A percentile compares a stretch with the other conserved stretches of the same genome.
Evolutionary conservation across 1,140 invertebrate species (phyloP).

Genomic region (Nebria ingens): DNA sequence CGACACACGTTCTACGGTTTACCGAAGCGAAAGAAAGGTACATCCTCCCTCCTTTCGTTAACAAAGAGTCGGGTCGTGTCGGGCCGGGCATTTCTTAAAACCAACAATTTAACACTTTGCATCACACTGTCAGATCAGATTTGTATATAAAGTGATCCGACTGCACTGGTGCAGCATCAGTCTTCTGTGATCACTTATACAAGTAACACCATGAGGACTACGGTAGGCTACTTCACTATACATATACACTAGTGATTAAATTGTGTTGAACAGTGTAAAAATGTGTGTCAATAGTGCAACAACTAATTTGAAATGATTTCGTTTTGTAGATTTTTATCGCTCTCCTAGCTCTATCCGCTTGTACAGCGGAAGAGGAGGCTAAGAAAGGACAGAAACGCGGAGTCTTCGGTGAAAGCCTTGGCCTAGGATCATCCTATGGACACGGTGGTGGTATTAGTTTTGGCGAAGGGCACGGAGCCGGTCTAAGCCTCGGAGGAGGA

Average conservation of each 20-base stretch:
- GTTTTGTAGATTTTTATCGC: not conserved
- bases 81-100: not conserved
- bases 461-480: not conserved
- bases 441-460: not conserved
- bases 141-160: not conserved
- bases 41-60: not conserved
- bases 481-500: not conserved
- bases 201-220: not conserved
- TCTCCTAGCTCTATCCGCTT: not conserved
- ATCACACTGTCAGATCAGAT: not conserved
- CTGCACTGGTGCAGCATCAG: not conserved
- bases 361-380: not conserved
- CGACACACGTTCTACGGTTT: not conserved
- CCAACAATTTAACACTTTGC: not conserved
- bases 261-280: not conserved
- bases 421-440: not conserved
- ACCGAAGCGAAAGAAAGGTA: not conserved
- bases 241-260: not conserved
- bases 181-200: not conserved
- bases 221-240: not conserved
- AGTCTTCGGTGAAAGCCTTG: not conserved
- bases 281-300: not conserved
- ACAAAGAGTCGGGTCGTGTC: too few species aligned
- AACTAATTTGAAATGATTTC: not conserved
- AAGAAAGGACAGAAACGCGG: slow-evolving; percentile 8